Evolutionary conservation across 2,888 invertebrate genomes (phyloP), one percentile per base, ranked within the genome.

Genomic region (Drosophila kanekoi): DNA sequence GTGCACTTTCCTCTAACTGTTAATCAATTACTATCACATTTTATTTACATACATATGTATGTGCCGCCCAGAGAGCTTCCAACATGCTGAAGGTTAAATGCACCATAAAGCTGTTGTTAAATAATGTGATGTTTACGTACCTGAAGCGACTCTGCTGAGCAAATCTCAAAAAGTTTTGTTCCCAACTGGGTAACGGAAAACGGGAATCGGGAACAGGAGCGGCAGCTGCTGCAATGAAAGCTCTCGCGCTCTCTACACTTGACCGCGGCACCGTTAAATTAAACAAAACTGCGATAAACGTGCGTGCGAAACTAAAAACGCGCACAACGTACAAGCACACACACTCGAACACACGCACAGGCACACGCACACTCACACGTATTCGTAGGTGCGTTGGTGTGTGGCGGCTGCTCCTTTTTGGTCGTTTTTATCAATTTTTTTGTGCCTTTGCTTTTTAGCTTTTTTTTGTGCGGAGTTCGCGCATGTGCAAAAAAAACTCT

Each of bases 181-280:
- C 47, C 60, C 23, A 68, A 81, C 54, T 43, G 61, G 60, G 48
- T 77, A 68, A 56, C 65, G 60, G 58, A 64, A 59, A 67, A 20
- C 40, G 63, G 74, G 57, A 84, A 70, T 61, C 67, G 62, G 62
- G 63, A 63, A 68, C 58, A 45, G 59, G 47, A 57, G 59, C 53
- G 49, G 45, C 45, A 45, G 16, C 38, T 35, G 33, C 43, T 43
- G 11, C 18, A 38, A n/a, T 43, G 53, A 33, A 58, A 45, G 52
- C 69, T 72, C 63, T 78, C 44, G 71, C 58, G 65, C 51, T 68
- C 62, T 77, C 63, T 70, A 71, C 74, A 86, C 87, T 82, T 85
- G 87, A 86, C 80, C 87, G 89, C 83, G 89, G 67, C 73, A 88
- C 82, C 82, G 82, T 88, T 88, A 83, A 77, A 72, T 74, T 72